These are phyloP conservation scores for Caenorhabditis sulstoni DNA, from an alignment of 2,888 invertebrate genomes.

Conservation along the genomic window DNA sequence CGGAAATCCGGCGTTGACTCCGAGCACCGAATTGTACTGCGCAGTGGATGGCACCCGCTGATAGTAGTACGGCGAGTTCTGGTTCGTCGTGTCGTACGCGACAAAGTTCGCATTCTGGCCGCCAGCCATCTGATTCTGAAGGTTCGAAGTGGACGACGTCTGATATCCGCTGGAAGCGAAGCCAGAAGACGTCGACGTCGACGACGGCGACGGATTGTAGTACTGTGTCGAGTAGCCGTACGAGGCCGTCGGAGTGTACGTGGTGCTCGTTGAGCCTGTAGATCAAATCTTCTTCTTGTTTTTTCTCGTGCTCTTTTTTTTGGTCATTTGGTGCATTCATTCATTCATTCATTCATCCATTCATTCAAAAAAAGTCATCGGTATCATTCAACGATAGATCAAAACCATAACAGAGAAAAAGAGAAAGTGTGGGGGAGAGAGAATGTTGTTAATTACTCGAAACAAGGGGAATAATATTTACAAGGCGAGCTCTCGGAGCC, in stretches of 20 bases:
- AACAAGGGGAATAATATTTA: no score
- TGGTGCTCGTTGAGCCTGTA: conserved; percentile 38
- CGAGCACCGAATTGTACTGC: conserved; percentile 51
- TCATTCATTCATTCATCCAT: conserved; percentile 17
- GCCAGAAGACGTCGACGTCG: no score
- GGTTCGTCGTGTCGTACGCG: conserved; percentile 48
- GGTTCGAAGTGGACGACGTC: conserved; percentile 19
- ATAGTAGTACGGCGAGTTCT: conserved; percentile 52
- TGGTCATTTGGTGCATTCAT: conserved; percentile 3
- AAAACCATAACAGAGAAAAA: conserved; percentile 4
- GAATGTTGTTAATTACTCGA: conserved; percentile 1
- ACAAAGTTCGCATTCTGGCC: no score
- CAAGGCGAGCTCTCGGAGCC: no score
- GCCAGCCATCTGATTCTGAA: conserved; percentile 12
- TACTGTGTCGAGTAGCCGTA: conserved; percentile 42
- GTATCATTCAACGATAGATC: conserved; percentile 1
- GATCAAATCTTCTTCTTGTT: no score
- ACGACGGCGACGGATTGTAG: conserved; percentile 42
- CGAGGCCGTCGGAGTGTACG: conserved; percentile 36
- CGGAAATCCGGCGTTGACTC: conserved; percentile 57
- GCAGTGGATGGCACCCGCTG: conserved; percentile 55
- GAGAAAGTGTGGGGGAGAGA: no score
- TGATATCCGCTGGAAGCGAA: conserved; percentile 20
- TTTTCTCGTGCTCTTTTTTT: no score
- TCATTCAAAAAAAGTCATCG: conserved; percentile 12